A percentile compares a stretch with the other conserved stretches of the same genome.
phyloP scores from a whole-genome alignment of 2,888 invertebrate species.

The Ophion ellenae region DNA sequence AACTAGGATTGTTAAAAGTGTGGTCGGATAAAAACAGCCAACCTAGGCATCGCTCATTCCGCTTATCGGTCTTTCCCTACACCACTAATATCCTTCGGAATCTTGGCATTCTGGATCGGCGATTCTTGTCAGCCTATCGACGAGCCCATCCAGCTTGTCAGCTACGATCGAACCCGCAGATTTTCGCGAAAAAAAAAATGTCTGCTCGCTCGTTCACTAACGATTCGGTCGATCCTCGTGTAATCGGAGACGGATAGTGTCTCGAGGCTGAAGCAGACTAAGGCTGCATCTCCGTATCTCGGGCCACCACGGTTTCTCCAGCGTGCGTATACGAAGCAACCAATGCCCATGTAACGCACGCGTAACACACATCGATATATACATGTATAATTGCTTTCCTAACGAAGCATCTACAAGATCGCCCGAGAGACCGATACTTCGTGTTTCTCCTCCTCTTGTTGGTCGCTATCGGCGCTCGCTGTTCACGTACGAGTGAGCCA shows the following conservation, averaged over 20 bases:
- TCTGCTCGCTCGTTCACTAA: not conserved
- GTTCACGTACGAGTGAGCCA: constrained; percentile 62
- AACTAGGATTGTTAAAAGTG: no score
- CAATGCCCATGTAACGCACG: constrained; percentile 10
- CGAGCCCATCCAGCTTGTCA: not conserved
- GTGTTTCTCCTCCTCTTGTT: constrained; percentile 40
- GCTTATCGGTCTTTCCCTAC: not conserved
- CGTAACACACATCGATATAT: not conserved
- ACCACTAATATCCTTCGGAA: not conserved
- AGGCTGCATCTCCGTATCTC: not conserved
- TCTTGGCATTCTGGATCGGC: not conserved
- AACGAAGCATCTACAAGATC: constrained; percentile 25
- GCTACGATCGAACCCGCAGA: not conserved
- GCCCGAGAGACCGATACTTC: constrained; percentile 19
- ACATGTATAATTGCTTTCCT: constrained; percentile 19
- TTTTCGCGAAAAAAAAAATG: not conserved
- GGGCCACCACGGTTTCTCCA: not conserved
- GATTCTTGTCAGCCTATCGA: not conserved
- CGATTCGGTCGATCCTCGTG: not conserved
- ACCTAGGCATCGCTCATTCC: not conserved
- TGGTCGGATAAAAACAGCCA: no score
- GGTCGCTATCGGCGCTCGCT: constrained; percentile 11
- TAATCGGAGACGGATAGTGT: not conserved
- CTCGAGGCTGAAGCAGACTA: constrained; percentile 2
- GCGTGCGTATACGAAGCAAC: not conserved